Conservation (phyloP, 2,113 vertebrate genomes). For the Anhinga rufa region DNA sequence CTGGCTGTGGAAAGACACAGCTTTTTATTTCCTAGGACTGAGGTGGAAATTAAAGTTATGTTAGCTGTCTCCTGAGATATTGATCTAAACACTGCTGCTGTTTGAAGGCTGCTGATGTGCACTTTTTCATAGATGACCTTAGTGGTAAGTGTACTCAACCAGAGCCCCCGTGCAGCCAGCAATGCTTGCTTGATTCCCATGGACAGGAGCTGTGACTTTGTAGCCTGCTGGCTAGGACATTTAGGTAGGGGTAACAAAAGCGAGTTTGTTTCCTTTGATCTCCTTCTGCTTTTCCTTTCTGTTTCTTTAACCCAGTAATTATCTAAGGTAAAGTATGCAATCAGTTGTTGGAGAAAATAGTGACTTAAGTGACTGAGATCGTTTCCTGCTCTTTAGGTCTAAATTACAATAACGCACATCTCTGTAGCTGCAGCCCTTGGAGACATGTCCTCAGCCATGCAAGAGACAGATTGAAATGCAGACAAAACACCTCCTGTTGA, state of each 20-base stretch:
- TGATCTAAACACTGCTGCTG: not conserved
- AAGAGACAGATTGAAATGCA: not conserved
- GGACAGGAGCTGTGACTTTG: not conserved
- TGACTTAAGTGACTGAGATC: not conserved
- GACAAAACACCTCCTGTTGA: not conserved
- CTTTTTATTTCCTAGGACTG: not conserved
- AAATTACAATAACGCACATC: not conserved
- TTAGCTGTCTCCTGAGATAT: conserved; percentile 12
- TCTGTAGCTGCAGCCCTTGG: not conserved
- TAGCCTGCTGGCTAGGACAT: not conserved
- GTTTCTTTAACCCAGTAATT: not conserved
- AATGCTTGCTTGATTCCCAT: not conserved
- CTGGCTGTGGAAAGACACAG: not conserved
- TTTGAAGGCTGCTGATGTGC: conserved; percentile 20
- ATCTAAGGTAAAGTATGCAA: not conserved
- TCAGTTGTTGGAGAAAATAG: not conserved
- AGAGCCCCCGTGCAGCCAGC: not conserved
- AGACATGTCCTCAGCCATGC: not conserved
- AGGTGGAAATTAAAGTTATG: conserved; percentile 24
- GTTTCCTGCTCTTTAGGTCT: not conserved
- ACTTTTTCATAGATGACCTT: conserved; percentile 12
- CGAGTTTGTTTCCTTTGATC: not conserved
- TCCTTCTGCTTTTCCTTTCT: not conserved
- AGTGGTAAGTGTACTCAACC: not conserved
- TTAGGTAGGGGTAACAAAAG: not conserved